Percentiles rank a stretch among this genome's conserved stretches.
phyloP scores from a whole-genome alignment of 2,113 vertebrate species.

The Pteronura brasiliensis region DNA sequence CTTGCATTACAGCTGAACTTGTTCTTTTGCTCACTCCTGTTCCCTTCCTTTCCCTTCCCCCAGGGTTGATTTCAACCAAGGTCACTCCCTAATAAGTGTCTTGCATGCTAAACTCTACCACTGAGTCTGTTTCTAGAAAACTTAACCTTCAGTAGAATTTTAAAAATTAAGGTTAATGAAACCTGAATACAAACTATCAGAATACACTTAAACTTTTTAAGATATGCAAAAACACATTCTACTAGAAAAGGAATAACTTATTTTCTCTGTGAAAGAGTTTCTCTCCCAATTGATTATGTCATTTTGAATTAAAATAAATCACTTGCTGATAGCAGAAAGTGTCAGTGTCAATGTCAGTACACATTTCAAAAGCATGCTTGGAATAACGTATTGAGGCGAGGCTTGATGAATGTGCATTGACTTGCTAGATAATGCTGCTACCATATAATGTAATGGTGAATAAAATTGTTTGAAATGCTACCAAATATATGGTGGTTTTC shows the following conservation, averaged over 20 bases:
- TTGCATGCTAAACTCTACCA: not conserved
- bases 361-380: constrained; percentile 41
- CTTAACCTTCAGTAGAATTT: not conserved
- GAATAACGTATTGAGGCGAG: not conserved
- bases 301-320: constrained; percentile 59
- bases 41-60: not conserved
- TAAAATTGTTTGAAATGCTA: not conserved
- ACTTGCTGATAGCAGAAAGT: constrained; percentile 45
- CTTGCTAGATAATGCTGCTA: not conserved
- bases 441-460: not conserved
- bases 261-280: not conserved
- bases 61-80: not conserved
- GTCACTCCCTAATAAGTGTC: not conserved
- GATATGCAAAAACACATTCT: constrained; percentile 24
- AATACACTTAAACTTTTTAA: not conserved
- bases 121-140: not conserved
- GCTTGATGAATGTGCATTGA: not conserved
- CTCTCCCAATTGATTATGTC: constrained; percentile 31
- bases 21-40: not conserved
- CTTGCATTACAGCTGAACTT: not conserved
- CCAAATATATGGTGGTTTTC: not conserved
- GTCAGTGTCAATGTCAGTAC: not conserved
- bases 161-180: not conserved
- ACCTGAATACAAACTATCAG: not conserved
- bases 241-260: constrained; percentile 16